Base-by-base conservation (phyloP, 2,888 invertebrate genomes). In the Ophion slaviceki region DNA sequence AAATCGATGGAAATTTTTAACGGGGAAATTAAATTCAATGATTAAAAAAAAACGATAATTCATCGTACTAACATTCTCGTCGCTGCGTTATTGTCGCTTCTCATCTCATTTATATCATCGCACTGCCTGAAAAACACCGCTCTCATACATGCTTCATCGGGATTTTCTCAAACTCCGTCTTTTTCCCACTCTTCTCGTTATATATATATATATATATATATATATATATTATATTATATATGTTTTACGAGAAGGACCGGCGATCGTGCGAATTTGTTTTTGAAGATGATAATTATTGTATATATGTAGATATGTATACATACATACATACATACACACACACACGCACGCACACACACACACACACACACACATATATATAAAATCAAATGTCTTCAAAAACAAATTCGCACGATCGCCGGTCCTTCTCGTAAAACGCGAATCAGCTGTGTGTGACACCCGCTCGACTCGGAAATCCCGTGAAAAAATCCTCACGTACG, bases 111-210 rank as follows among this genome's bases (percentile, higher is more conserved):
- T 86, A 89, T 86, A 88, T 90, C 89, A 88, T 88, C 80, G 89
- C 91, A 90, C 92, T 92, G 92, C 91, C 92, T 92, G 75, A 72
- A 89, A 91, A 90, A 92, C 92, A 91, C 92, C 92, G 92, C 91
- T 92, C 92, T 92, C 92, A 92, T 92, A 89, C 82, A 91, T 89
- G 89, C 90, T 91, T 87, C 72, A 40, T 81, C 77, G 64, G 78
- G 59, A 57, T 80, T 68, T 84, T 72, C 40, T 83, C 68, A 10
- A 59, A 72, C 14, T 61, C 67, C 78, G 20, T 68, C 20, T 67
- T 72, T 67, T 70, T 70, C 28, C n/a, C 20, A 70, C 17, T 75
- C 20, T 24, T 64, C 8, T 28, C 32, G 2, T 53, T 53, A 5
- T 17, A 17, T 53, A 53, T 53, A 14, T 53, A 17, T 53, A 4